Base-by-base conservation (phyloP, 1,140 invertebrate species). In the Chrysomallon squamiferum region DNA sequence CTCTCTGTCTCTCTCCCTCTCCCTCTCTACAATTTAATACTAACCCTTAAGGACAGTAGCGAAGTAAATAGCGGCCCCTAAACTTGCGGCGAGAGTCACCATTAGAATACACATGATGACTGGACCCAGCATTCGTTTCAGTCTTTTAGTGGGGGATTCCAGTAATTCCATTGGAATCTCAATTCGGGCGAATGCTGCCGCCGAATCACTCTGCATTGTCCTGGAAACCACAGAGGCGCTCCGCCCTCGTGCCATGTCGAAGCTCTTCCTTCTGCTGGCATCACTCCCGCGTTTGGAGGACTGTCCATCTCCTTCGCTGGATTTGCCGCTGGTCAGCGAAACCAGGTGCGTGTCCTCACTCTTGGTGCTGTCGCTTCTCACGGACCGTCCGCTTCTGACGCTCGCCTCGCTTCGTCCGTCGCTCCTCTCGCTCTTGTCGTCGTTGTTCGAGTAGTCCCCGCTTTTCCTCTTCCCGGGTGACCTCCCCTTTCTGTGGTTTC, bases 11-110 rank as follows among this genome's bases (percentile, higher is more conserved):
- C 38, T 22, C 22, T 35, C 33, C n/a, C n/a, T n/a, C n/a, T n/a
- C n/a, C n/a, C n/a, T n/a, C n/a, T n/a, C n/a, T n/a, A n/a, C n/a
- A n/a, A 2, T 43, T 22, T 9, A 32, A 13, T 7, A 9, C 25
- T 59, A 38, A 68, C 66, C 57, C 43, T 59, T 68, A 13, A 68
- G 33, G n/a, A 63, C 66, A 27, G 61, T 61, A 20, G 66, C 66
- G 43, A 68, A 68, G 43, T 68, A 68, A 27, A 68, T 27, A 7
- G 66, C 66, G 2, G 60, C 60, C 0, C 52, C 52, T 38, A 68
- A 30, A 35, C 66, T 68, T 0, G n/a, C 66, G 0, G 60, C 60
- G 2, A 68, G 33, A 2, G 45, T 63, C 2, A 68, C 13, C 25
- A 62, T 29, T 30, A 68, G 22, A 11, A 63, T 11, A 41, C 52